Percentiles rank a stretch among this genome's conserved stretches.
Evolutionary conservation across 2,113 vertebrate species (phyloP).

Genomic region (Todiramphus chloris): DNA sequence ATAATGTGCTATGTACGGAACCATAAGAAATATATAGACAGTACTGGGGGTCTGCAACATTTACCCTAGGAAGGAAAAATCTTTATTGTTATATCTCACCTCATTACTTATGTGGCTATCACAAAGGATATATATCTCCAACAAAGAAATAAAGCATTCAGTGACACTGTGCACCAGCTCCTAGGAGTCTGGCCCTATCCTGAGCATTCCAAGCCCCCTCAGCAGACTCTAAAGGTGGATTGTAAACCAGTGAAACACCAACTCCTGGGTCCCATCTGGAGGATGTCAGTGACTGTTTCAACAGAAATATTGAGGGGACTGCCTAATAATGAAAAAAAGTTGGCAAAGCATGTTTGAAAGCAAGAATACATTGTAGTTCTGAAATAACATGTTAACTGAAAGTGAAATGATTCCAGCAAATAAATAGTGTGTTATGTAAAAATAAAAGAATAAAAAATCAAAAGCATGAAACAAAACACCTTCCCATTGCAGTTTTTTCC

Average conservation of each 20-base stretch:
- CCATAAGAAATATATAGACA: fast-evolving
- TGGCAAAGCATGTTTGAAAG: not conserved
- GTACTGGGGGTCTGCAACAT: fast-evolving
- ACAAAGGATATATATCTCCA: not conserved
- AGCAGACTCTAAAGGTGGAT: not conserved
- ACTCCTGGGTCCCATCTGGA: not conserved
- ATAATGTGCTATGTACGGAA: fast-evolving
- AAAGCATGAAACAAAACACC: not conserved
- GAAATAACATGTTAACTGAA: not conserved
- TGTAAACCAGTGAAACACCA: not conserved
- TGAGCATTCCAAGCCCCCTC: not conserved
- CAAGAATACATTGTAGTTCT: not conserved
- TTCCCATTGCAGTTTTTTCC: not conserved
- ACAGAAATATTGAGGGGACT: not conserved
- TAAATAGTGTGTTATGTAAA: not conserved
- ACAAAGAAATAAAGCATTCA: not conserved
- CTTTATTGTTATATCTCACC: not conserved
- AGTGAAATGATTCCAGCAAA: not conserved
- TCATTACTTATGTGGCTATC: not conserved
- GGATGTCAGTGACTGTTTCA: not conserved
- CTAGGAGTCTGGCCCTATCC: not conserved
- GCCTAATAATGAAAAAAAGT: not conserved
- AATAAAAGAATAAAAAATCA: not conserved
- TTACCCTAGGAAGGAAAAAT: not conserved
- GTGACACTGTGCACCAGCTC: not conserved